Conservation (phyloP, 2,113 vertebrate species). For the crab-eating macaque (Macaca fascicularis) region T2T-MFA8v1.1 NC_088394.1:7651001-7651500, state of each 20-base stretch:
- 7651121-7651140: background rate
- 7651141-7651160: background rate
- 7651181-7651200: background rate
- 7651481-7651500: rapidly evolving
- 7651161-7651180: background rate
- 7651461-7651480: rapidly evolving
- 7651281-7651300: too few relatives aligned
- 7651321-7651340: background rate
- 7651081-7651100: background rate
- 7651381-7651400: rapidly evolving
- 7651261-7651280: background rate
- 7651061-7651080: background rate
- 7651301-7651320: rapidly evolving
- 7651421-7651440: background rate
- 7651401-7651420: too few relatives aligned
- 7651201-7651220: background rate
- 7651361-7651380: background rate
- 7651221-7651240: background rate
- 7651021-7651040: background rate
- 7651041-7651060: background rate
- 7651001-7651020: background rate
- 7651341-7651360: background rate
- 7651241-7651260: rapidly evolving
- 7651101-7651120: background rate
- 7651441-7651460: rapidly evolving